These are phyloP conservation scores for Callochromis pleurospilus DNA, from an alignment of 2,113 vertebrate species.

Conservation along the genomic window DNA sequence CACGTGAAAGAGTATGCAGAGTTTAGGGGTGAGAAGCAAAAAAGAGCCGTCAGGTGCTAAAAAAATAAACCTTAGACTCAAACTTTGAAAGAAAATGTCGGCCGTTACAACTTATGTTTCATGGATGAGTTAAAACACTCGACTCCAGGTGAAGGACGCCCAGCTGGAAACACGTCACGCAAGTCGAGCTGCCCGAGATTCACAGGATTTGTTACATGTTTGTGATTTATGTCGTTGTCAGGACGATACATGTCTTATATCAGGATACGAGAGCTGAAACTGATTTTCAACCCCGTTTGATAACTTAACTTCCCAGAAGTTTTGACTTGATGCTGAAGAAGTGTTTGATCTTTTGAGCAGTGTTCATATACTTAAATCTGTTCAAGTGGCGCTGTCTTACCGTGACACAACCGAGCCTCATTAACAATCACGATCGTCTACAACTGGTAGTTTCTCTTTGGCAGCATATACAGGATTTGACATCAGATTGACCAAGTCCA, in stretches of 20 bases:
- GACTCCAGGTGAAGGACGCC: fast-evolving
- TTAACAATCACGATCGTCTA: neutral
- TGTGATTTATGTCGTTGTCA: neutral
- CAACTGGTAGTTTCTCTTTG: neutral
- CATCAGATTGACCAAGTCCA: neutral
- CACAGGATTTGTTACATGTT: neutral
- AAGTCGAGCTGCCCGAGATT: fast-evolving
- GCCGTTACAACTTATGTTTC: neutral
- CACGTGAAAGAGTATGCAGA: neutral
- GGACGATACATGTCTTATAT: fast-evolving
- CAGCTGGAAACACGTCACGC: fast-evolving
- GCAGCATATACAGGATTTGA: neutral
- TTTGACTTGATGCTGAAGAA: neutral
- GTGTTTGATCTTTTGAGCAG: neutral
- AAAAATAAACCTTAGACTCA: neutral
- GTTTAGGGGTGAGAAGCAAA: fast-evolving
- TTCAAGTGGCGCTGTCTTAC: neutral
- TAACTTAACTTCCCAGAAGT: neutral
- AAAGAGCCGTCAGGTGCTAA: neutral
- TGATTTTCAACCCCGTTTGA: neutral
- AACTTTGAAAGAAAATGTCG: fast-evolving
- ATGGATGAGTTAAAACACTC: neutral
- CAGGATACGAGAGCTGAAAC: neutral
- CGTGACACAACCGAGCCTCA: neutral
- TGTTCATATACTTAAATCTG: neutral